phyloP scores from a whole-genome alignment of 2,797 vertebrate genomes.

The Periparus ater region DNA sequence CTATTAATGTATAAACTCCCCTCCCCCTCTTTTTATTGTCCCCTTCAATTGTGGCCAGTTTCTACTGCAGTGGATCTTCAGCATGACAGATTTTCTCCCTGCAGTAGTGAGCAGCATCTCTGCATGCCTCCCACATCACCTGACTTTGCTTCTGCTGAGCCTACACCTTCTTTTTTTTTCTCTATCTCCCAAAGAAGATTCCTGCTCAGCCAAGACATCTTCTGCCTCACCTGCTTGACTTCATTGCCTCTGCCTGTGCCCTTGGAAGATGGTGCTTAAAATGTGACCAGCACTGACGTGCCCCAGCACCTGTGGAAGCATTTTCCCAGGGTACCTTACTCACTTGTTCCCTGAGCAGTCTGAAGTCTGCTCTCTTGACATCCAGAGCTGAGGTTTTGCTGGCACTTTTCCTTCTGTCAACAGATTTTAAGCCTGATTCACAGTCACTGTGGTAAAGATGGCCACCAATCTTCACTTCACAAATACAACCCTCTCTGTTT shows the following conservation, averaged over 20 bases:
- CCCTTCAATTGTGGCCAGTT: neutral
- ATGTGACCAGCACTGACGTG: neutral
- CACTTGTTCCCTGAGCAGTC: neutral
- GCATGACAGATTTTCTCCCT: neutral
- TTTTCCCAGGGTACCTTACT: neutral
- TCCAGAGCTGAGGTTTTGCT: neutral
- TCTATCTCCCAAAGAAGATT: neutral
- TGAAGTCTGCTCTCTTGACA: neutral
- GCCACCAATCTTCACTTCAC: too few species aligned
- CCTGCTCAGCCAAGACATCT: neutral
- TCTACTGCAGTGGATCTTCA: neutral
- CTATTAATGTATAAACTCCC: neutral
- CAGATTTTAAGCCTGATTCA: neutral
- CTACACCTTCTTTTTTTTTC: neutral
- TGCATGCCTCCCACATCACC: neutral
- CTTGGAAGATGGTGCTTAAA: neutral
- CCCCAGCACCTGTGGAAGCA: neutral
- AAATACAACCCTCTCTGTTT: neutral
- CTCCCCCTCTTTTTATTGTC: neutral
- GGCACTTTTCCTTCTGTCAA: neutral
- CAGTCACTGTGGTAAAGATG: fast-evolving
- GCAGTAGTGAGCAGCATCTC: neutral
- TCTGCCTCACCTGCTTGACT: neutral
- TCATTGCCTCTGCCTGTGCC: neutral
- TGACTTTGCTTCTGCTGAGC: neutral